phyloP scores from a whole-genome alignment of 2,113 vertebrate genomes.

The Alouatta palliata region DNA sequence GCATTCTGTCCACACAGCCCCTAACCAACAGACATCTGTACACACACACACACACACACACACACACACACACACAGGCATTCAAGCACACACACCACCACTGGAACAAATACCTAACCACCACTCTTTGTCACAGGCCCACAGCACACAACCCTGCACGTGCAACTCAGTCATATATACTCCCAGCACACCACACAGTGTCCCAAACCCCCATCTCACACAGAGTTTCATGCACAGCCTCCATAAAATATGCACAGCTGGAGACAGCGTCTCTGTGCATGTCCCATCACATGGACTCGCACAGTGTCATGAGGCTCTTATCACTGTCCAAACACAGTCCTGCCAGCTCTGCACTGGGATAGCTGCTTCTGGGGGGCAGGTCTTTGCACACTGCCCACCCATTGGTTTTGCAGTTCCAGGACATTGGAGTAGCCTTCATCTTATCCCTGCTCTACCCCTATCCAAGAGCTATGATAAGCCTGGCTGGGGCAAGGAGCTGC shows the following conservation, averaged over 20 bases:
- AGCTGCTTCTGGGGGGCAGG: background rate
- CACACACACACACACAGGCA: background rate
- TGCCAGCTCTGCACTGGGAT: background rate
- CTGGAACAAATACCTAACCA: background rate
- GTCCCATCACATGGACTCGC: background rate
- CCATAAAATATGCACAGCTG: background rate
- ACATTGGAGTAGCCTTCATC: background rate
- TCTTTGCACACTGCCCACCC: background rate
- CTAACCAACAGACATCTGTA: background rate
- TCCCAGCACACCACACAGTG: background rate
- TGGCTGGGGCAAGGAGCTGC: background rate
- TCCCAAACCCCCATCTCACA: background rate
- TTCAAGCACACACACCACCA: background rate
- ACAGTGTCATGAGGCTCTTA: rapidly evolving
- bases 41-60: background rate
- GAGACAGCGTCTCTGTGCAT: background rate
- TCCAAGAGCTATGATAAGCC: background rate
- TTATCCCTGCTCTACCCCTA: background rate
- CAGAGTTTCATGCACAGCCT: no score
- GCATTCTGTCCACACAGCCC: background rate
- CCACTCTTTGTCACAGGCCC: background rate
- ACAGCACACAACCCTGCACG: background rate
- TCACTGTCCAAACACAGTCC: background rate
- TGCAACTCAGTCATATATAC: background rate
- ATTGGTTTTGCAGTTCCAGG: background rate